phyloP scores from a whole-genome alignment of 1,140 invertebrate species.

The Drosophila serrata region DNA sequence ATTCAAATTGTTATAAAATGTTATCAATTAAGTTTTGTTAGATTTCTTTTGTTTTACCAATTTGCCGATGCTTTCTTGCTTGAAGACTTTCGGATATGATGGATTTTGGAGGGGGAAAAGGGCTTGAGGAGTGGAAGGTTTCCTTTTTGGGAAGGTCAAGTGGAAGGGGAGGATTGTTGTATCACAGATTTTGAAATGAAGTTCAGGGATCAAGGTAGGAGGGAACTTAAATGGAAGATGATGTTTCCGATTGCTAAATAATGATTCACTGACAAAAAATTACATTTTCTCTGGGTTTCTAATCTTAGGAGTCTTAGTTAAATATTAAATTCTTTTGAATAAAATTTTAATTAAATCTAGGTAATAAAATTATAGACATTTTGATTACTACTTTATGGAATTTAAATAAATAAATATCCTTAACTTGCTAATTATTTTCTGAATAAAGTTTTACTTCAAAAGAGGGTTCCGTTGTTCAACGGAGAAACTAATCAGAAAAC shows the following conservation, averaged over 20 bases:
- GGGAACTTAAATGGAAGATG: conserved; percentile 8
- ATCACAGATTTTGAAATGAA: conserved; percentile 80
- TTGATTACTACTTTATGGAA: background rate
- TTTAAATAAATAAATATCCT: background rate
- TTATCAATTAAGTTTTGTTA: conserved; percentile 25
- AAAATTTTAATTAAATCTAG: background rate
- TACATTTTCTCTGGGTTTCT: background rate
- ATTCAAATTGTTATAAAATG: conserved; percentile 52
- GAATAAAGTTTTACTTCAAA: background rate
- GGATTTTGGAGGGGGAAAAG: background rate
- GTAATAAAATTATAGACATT: background rate
- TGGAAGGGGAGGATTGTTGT: conserved; percentile 55
- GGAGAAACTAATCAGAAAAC: background rate
- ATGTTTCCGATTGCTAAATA: background rate
- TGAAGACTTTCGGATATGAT: conserved; percentile 44
- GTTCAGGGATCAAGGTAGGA: conserved; percentile 21
- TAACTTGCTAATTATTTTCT: background rate
- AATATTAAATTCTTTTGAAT: background rate
- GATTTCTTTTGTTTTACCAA: conserved; percentile 16
- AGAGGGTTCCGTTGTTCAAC: background rate
- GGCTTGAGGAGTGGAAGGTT: background rate
- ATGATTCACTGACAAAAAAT: conserved; percentile 7
- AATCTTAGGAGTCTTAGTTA: background rate
- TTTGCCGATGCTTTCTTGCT: conserved; percentile 20
- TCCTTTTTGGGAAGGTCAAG: conserved; percentile 6